Evolutionary conservation across 2,888 invertebrate genomes (phyloP).

Genomic region (Lapara coniferarum): DNA sequence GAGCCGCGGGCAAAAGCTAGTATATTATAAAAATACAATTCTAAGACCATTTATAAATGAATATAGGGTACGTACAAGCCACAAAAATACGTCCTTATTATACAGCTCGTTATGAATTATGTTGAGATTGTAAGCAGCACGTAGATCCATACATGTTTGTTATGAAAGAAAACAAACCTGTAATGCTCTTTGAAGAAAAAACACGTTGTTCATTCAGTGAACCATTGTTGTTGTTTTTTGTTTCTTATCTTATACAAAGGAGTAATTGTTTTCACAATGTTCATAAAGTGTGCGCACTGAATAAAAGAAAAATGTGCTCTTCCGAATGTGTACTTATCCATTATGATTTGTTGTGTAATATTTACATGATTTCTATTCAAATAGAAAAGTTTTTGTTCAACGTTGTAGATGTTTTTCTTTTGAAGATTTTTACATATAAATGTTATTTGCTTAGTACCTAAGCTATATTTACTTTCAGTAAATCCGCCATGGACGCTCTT

Average conservation of each 20-base stretch:
- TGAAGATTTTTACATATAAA: background rate
- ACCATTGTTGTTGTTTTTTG: background rate
- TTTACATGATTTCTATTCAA: background rate
- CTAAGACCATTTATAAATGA: too few relatives aligned
- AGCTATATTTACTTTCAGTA: background rate
- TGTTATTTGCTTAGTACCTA: background rate
- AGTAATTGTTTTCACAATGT: background rate
- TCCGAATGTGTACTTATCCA: background rate
- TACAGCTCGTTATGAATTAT: too few relatives aligned
- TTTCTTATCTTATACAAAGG: background rate
- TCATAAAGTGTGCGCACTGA: background rate
- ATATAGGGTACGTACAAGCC: too few relatives aligned
- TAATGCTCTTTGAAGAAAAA: background rate
- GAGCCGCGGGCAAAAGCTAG: too few relatives aligned
- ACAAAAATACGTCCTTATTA: too few relatives aligned
- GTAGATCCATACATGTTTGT: too few relatives aligned
- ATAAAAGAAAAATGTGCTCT: background rate
- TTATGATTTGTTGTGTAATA: constrained; percentile 4
- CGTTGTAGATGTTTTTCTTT: background rate
- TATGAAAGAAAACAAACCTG: too few relatives aligned
- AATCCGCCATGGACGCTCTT: background rate
- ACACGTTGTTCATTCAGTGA: background rate
- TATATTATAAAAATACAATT: too few relatives aligned
- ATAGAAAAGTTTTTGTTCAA: constrained; percentile 2
- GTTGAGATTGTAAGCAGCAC: too few relatives aligned